These are phyloP conservation scores for Mormyrops attenuatus DNA, from an alignment of 2,797 vertebrate genomes.

Conservation along the genomic window DNA sequence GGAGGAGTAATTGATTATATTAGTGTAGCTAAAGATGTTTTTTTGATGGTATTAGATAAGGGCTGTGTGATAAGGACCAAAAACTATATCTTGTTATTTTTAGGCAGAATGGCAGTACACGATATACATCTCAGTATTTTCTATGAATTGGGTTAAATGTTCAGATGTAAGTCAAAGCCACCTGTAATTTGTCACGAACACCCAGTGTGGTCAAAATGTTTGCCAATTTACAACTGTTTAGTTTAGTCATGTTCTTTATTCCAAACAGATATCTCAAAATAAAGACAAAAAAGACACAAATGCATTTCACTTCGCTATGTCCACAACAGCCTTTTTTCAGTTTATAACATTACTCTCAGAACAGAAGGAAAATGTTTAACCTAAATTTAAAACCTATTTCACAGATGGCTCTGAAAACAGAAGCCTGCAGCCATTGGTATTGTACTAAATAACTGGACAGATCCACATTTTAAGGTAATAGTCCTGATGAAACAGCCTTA, in stretches of 20 bases:
- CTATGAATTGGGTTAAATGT: background rate
- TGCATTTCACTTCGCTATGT: background rate
- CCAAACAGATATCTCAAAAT: background rate
- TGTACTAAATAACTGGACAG: background rate
- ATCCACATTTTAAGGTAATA: background rate
- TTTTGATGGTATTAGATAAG: background rate
- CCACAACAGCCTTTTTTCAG: background rate
- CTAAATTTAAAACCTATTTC: background rate
- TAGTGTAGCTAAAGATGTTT: background rate
- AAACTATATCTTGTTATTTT: background rate
- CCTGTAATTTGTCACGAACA: background rate
- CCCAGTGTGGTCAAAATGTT: background rate
- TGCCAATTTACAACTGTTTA: background rate
- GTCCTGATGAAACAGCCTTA: background rate
- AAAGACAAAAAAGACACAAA: background rate
- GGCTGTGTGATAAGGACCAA: background rate
- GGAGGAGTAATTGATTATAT: background rate
- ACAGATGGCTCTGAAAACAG: background rate
- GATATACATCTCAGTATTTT: background rate
- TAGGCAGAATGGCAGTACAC: background rate
- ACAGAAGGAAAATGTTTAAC: background rate
- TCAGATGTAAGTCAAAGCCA: background rate
- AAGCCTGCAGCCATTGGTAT: background rate
- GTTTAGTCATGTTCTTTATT: background rate
- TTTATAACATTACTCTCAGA: background rate